Evolutionary conservation across 2,888 invertebrate species (phyloP), one percentile per base, ranked within the genome.

Genomic region (Ceratothoa steindachneri): DNA sequence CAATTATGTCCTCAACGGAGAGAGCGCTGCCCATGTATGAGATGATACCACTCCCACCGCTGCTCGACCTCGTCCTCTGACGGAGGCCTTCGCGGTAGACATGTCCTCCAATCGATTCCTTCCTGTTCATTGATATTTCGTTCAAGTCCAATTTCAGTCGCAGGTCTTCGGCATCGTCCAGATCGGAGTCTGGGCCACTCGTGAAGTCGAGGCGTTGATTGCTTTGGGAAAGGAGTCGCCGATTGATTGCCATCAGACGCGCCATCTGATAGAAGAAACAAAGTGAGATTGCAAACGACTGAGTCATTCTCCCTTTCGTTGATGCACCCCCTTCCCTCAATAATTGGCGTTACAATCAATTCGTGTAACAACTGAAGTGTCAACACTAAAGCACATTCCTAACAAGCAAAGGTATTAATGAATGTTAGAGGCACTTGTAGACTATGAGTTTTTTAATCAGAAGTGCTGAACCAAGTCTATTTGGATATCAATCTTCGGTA

Each of bases 171-270:
- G 77, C 64, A 51, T 77, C 77, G 15, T 77, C 77, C 15, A 69
- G 22, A n/a, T 77, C 73, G n/a, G 77, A 77, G 41, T 77, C 77
- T 4, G 73, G 73, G n/a, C 73, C 77, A 1, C 60, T 60, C 30
- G 73, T 73, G 29, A 69, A 27, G 30, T 77, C 77, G 24, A 77
- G 55, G 27, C 73, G 65, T 69, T 77, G 77, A 66, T 73, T 71
- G 69, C 77, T 77, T 52, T 60, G 60, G 3, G 60, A 60, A 24
- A 60, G 60, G 24, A 78, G 72, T 19, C 72, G 71, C 5, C 78
- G 73, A 69, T 78, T 78, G 69, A 78, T 71, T 27, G 75, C 71
- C 15, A 71, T 71, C 24, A 78, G 72, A 22, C 73, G 78, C 15
- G 75, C 75, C 65, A 78, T 73, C 78, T 78, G 75, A 5, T 30